Evolutionary conservation across 1,140 invertebrate species (phyloP), one percentile per base, ranked within the genome.

Genomic region (Apocrypta bakeri): DNA sequence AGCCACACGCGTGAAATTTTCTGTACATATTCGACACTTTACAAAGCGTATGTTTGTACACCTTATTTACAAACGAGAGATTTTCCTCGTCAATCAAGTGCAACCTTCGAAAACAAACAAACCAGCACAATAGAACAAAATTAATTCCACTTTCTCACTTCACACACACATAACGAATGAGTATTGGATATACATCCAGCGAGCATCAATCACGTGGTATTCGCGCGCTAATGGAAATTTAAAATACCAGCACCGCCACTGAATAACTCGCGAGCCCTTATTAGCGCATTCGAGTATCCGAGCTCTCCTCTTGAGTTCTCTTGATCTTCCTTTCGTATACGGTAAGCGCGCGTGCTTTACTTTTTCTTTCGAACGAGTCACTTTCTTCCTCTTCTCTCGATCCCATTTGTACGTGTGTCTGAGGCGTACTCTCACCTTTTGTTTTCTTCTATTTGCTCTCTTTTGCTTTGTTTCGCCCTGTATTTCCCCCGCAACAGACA

Each of bases 351-450:
- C 33, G 21, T 56, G 61, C 31, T 66, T 81, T 75, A 75, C 79
- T 81, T 81, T 68, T 81, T 75, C 79, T 68, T 81, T 68, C 79
- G 17, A 9, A 1, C 31, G 61, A 75, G 17, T 81, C 79, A 74
- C 79, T 81, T 81, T 81, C 79, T 42, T 81, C 71, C 78, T 80
- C 42, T 63, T 69, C 21, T 6, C 79, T 31, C n/a, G 29, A 25
- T 24, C 40, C 21, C 77, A 24, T 71, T n/a, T 42, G 12, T 71
- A 56, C 25, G 24, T 17, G 63, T 24, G 27, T 66, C 27, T 27
- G 9, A 14, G 25, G 24, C 27, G 25, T 2, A 78, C 76, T 48
- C 76, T 68, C 76, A 69, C 76, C 37, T 66, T 27, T 66, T 66
- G 63, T 66, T 66, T 66, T 29, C 61, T 24, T 63, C 24, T 63